Evolutionary conservation across 2,888 invertebrate genomes (phyloP), one percentile per base, ranked within the genome.

Genomic region (Allolobophora icterica): DNA sequence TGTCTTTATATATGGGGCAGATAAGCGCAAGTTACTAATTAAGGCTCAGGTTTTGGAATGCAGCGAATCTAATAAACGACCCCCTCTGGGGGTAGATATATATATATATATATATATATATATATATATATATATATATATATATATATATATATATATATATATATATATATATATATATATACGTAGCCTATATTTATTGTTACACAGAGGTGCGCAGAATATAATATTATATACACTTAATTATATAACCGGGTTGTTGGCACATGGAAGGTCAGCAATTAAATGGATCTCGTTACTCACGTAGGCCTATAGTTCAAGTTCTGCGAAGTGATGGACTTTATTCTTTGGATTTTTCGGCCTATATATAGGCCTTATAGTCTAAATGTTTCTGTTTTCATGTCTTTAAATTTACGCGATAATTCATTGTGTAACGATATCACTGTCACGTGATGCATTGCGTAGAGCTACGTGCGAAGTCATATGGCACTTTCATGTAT

Each of bases 241-340:
- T 71, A 71, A n/a, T 71, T 71, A 71, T n/a, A n/a, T 71, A 8
- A 11, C 30, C 71, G 6, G 71, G 71, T n/a, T 71, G 17, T 2
- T 71, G n/a, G n/a, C 71, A 71, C 71, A 24, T 24, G n/a, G 30
- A 71, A 71, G 71, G 71, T 71, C 71, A 71, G 1, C 71, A 71
- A 71, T 71, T 71, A 71, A 71, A n/a, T n/a, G n/a, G 71, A n/a
- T 71, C n/a, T 71, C 71, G n/a, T 71, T 11, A 71, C 71, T 71
- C 71, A 71, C 30, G 3, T 11, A 45, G 17, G 45, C 19, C 15
- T 45, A 30, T 58, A 58, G 24, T 58, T 30, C 58, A 58, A 58
- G 58, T 58, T 24, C 58, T 30, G 58, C 13, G 30, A 58, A 58
- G 30, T 30, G 24, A 30, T 30, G 58, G 58, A 24, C 24, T 58